Conservation (phyloP, 2,797 vertebrate genomes). For the Lepidocolaptes lacrymiger region DNA sequence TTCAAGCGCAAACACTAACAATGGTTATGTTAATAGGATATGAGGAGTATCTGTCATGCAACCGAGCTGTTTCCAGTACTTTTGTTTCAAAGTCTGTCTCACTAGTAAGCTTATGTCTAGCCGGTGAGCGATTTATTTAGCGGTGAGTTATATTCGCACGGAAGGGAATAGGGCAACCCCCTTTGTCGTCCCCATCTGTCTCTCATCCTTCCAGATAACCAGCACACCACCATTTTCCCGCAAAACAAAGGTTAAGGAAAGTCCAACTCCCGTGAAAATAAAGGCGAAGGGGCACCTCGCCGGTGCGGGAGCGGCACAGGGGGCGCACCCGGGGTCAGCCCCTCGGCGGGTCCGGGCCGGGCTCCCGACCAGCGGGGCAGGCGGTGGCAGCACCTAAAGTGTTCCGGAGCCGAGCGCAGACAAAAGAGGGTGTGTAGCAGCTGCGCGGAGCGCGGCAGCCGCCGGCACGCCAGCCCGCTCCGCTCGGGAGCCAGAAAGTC, state of each 20-base stretch:
- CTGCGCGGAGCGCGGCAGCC: neutral
- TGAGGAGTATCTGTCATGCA: neutral
- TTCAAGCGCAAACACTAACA: neutral
- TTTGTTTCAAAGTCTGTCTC: neutral
- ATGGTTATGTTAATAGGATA: neutral
- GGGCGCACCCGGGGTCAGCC: neutral
- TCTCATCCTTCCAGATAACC: neutral
- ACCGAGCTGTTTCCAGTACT: neutral
- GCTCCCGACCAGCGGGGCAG: neutral
- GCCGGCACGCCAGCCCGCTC: neutral
- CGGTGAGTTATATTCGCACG: neutral
- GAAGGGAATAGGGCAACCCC: neutral
- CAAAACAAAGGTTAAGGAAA: conserved; percentile 26
- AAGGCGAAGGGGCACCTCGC: neutral
- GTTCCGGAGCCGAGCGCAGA: conserved; percentile 11
- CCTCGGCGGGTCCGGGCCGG: neutral
- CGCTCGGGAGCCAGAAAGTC: neutral
- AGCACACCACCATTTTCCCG: conserved; percentile 42
- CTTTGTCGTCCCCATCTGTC: neutral
- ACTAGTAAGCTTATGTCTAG: neutral
- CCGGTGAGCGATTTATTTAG: neutral
- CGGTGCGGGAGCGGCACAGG: neutral
- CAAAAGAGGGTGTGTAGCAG: conserved; percentile 78
- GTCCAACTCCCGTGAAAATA: neutral
- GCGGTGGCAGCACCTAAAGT: neutral